Percentiles rank a stretch among this genome's conserved stretches.
Evolutionary conservation across 2,888 invertebrate genomes (phyloP).

Genomic region (Hedychridium roseum): DNA sequence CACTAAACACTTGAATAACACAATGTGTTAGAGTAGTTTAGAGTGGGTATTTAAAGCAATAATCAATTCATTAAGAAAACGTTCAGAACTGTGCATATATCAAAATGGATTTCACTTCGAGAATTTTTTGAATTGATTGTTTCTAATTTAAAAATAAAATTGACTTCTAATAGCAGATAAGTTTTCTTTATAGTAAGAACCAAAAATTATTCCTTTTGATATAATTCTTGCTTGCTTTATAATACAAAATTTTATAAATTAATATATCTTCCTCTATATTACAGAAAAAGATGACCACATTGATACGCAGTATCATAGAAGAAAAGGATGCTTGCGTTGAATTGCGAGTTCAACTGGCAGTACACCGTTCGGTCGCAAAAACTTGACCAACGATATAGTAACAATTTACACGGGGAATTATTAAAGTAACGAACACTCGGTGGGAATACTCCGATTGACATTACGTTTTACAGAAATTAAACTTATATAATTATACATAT

Average conservation of each 20-base stretch:
- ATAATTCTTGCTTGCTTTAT: no score
- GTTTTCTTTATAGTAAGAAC: no score
- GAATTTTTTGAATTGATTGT: no score
- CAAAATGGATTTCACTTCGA: no score
- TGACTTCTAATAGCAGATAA: no score
- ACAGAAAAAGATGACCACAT: conserved; percentile 70
- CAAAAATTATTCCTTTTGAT: no score
- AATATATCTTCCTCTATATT: conserved; percentile 14
- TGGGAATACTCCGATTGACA: conserved; percentile 26
- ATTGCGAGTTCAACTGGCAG: conserved; percentile 74
- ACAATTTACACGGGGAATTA: conserved; percentile 14
- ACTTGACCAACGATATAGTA: conserved; percentile 28
- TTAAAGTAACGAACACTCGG: conserved; percentile 13
- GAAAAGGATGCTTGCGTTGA: conserved; percentile 77
- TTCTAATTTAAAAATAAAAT: conserved; percentile 1
- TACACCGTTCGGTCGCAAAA: conserved; percentile 63
- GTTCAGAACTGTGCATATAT: no score
- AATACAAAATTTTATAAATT: no score
- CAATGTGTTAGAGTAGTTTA: no score
- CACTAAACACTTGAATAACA: no score
- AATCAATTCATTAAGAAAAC: no score
- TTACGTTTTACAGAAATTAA: conserved; percentile 39
- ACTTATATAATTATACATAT: conserved; percentile 34
- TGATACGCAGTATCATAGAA: conserved; percentile 76
- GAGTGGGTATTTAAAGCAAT: no score